phyloP scores from a whole-genome alignment of 2,888 invertebrate genomes.

The Rhorus exstirpatorius region DNA sequence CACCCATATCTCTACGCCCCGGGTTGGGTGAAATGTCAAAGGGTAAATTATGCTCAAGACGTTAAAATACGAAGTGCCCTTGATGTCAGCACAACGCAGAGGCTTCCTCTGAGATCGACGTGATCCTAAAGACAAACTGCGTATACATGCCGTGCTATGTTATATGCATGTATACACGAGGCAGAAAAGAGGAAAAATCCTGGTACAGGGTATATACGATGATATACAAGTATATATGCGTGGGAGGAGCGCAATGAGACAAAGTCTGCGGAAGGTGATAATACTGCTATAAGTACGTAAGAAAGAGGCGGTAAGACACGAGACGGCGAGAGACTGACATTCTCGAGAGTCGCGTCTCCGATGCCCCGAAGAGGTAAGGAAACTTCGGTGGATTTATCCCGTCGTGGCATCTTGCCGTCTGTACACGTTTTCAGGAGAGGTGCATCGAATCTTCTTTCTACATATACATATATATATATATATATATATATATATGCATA shows the following conservation, averaged over 20 bases:
- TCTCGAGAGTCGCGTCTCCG: slow-evolving; percentile 46
- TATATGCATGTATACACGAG: background rate
- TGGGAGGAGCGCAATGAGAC: slow-evolving; percentile 4
- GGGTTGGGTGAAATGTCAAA: slow-evolving; percentile 34
- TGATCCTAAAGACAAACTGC: slow-evolving; percentile 41
- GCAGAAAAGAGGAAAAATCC: slow-evolving; percentile 1
- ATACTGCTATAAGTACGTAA: slow-evolving; percentile 46
- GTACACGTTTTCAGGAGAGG: slow-evolving; percentile 50
- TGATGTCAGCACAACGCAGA: slow-evolving; percentile 54
- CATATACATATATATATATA: too few species aligned
- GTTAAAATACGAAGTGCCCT: slow-evolving; percentile 63
- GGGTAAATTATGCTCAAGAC: slow-evolving; percentile 47
- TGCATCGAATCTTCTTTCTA: slow-evolving; percentile 32
- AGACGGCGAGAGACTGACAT: slow-evolving; percentile 51
- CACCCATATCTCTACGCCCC: background rate
- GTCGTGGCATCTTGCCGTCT: slow-evolving; percentile 70
- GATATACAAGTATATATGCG: background rate
- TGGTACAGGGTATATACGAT: slow-evolving; percentile 15
- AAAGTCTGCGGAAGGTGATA: slow-evolving; percentile 41
- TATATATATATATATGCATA: background rate
- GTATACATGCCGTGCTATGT: slow-evolving; percentile 3
- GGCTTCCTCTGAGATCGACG: slow-evolving; percentile 52
- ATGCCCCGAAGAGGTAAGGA: slow-evolving; percentile 55
- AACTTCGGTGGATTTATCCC: slow-evolving; percentile 66
- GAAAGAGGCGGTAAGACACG: slow-evolving; percentile 56